Evolutionary conservation across 2,797 vertebrate genomes (phyloP).

Genomic region (Phrynocephalus vlangalii): DNA sequence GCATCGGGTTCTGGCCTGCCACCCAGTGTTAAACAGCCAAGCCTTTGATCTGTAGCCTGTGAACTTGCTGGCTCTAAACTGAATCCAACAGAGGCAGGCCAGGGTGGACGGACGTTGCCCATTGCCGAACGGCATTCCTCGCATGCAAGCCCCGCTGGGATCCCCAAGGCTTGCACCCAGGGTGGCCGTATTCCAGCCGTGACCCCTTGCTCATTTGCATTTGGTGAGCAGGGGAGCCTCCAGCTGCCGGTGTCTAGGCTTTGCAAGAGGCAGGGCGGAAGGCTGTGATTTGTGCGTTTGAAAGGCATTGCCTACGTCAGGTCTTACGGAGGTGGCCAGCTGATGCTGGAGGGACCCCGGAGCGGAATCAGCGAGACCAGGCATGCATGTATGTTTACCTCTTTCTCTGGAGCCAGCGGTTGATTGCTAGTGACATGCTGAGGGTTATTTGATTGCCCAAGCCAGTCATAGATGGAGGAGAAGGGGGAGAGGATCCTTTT

Average conservation of each 20-base stretch:
- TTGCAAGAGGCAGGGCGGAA: constrained; percentile 2
- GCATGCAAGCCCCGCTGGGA: background rate
- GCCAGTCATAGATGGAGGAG: background rate
- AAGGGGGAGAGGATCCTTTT: background rate
- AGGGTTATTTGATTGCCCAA: background rate
- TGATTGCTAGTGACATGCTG: background rate
- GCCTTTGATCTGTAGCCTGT: too few species aligned
- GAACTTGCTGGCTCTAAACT: too few species aligned
- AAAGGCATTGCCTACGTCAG: constrained; percentile 20
- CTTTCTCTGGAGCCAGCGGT: background rate
- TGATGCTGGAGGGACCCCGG: background rate
- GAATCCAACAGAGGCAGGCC: too few species aligned
- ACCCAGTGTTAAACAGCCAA: background rate
- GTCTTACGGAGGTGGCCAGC: background rate
- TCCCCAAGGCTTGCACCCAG: background rate
- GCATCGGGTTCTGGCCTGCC: background rate
- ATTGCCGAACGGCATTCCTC: too few species aligned
- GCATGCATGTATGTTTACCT: background rate
- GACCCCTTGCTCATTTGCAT: background rate
- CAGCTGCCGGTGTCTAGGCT: background rate
- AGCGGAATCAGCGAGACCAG: background rate
- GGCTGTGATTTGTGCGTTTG: constrained; percentile 34
- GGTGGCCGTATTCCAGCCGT: background rate
- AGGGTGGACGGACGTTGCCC: too few species aligned
- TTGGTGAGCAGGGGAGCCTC: background rate